Percentiles rank a stretch among this genome's conserved stretches.
Conservation (phyloP, 1,140 invertebrate species). For the Drosophila sulfurigaster region DNA sequence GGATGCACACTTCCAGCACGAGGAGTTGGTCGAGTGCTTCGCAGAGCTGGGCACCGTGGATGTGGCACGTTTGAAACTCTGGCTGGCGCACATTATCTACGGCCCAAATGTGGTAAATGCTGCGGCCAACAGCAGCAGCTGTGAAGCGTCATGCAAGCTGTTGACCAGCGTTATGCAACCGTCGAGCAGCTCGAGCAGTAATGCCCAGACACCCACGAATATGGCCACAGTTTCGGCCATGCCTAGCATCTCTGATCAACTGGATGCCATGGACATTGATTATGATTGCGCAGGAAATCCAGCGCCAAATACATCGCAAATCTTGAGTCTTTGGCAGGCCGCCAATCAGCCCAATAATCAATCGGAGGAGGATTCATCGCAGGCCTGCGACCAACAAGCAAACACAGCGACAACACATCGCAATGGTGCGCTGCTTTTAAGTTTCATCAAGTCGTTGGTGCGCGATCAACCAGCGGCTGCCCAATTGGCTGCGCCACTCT, state of each 20-base stretch:
- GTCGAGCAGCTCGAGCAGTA: slow-evolving; percentile 84
- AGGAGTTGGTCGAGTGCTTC: slow-evolving; percentile 89
- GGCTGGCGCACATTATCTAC: slow-evolving; percentile 89
- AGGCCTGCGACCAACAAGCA: slow-evolving; percentile 62
- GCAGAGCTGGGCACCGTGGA: slow-evolving; percentile 89
- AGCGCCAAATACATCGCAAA: slow-evolving; percentile 78
- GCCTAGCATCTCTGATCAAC: slow-evolving; percentile 83
- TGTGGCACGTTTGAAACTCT: slow-evolving; percentile 88
- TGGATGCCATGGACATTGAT: slow-evolving; percentile 84
- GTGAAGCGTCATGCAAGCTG: slow-evolving; percentile 65
- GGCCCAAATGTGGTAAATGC: slow-evolving; percentile 84
- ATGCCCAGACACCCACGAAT: slow-evolving; percentile 85
- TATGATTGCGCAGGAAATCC: slow-evolving; percentile 77
- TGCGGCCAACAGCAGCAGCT: slow-evolving; percentile 49
- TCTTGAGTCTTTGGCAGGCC: slow-evolving; percentile 72
- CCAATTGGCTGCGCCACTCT: slow-evolving; percentile 85
- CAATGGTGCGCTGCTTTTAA: slow-evolving; percentile 90
- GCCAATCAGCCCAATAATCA: slow-evolving; percentile 60
- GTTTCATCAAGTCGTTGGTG: slow-evolving; percentile 90
- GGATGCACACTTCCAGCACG: slow-evolving; percentile 88
- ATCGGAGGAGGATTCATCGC: slow-evolving; percentile 69
- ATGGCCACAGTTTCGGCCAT: slow-evolving; percentile 84
- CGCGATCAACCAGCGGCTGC: slow-evolving; percentile 88
- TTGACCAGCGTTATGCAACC: slow-evolving; percentile 73
- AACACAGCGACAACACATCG: slow-evolving; percentile 77